Evolutionary conservation across 1,140 invertebrate species (phyloP).

Genomic region (Hermetia illucens): DNA sequence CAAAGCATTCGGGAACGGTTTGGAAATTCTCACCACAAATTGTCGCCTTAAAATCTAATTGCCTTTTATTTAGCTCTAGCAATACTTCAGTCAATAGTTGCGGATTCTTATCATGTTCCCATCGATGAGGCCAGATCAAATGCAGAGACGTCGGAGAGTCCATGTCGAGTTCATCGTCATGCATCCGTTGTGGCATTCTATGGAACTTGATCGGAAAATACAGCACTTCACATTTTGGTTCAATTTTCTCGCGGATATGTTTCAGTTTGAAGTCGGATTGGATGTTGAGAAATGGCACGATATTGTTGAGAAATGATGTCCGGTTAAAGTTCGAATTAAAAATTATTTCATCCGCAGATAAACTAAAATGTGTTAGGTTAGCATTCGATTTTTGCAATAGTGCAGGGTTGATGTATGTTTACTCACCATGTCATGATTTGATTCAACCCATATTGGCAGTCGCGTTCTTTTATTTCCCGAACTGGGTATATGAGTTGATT

Average conservation of each 20-base stretch:
- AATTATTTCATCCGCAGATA: constrained; percentile 52
- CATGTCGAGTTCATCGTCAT: constrained; percentile 9
- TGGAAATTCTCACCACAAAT: constrained; percentile 32
- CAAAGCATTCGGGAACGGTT: constrained; percentile 37
- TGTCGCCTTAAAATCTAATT: constrained; percentile 43
- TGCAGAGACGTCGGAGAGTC: constrained; percentile 29
- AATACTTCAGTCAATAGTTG: constrained; percentile 45
- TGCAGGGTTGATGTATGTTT: not conserved
- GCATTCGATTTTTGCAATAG: no score
- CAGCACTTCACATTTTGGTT: constrained; percentile 45
- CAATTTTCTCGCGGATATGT: constrained; percentile 37
- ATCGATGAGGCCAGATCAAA: constrained; percentile 64
- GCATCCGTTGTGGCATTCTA: constrained; percentile 13
- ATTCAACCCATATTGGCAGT: constrained; percentile 68
- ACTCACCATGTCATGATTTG: constrained; percentile 55
- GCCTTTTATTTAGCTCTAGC: constrained; percentile 36
- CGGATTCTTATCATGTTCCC: constrained; percentile 70
- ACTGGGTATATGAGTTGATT: constrained; percentile 65
- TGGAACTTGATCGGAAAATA: constrained; percentile 48
- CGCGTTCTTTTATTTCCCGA: constrained; percentile 46
- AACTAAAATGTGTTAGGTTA: constrained; percentile 36
- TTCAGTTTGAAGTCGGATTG: constrained; percentile 49
- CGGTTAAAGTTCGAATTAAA: constrained; percentile 63
- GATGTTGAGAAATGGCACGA: constrained; percentile 47
- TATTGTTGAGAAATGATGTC: constrained; percentile 47